Evolutionary conservation across 1,140 invertebrate species (phyloP).

Genomic region (Euwallacea similis): DNA sequence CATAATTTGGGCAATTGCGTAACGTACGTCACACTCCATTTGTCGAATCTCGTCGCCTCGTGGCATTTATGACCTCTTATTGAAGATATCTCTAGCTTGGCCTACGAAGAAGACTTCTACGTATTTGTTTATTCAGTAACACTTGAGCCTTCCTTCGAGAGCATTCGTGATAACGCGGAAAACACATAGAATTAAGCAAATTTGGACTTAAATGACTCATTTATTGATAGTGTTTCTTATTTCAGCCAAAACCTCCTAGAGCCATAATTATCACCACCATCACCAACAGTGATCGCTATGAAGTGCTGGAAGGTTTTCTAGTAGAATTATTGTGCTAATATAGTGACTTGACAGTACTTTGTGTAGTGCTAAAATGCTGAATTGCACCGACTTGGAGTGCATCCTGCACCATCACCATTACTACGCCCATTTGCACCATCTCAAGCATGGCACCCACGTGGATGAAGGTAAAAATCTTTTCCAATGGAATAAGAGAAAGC

Average conservation of each 20-base stretch:
- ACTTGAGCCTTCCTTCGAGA: background rate
- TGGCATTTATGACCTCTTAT: constrained; percentile 34
- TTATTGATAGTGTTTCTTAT: too few relatives aligned
- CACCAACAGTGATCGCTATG: too few relatives aligned
- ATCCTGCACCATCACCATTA: constrained; percentile 75
- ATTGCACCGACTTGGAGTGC: constrained; percentile 76
- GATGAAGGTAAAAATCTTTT: constrained; percentile 44
- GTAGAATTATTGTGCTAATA: background rate
- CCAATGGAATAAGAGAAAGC: background rate
- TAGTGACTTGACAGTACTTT: background rate
- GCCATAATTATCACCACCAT: too few relatives aligned
- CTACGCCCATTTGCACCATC: constrained; percentile 69
- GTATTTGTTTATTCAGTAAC: constrained; percentile 24
- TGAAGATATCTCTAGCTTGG: constrained; percentile 34
- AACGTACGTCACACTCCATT: background rate
- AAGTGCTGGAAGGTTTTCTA: constrained; percentile 26
- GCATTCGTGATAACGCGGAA: constrained; percentile 3
- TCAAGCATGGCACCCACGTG: constrained; percentile 60
- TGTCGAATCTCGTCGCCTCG: constrained; percentile 14
- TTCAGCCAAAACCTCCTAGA: too few relatives aligned
- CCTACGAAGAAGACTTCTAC: constrained; percentile 32
- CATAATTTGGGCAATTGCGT: too few relatives aligned
- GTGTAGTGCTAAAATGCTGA: constrained; percentile 61
- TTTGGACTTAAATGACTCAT: too few relatives aligned
- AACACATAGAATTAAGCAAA: background rate